A percentile compares a stretch with the other conserved stretches of the same genome.
Conservation (phyloP, 1,140 invertebrate species). For the Delia radicum region DNA sequence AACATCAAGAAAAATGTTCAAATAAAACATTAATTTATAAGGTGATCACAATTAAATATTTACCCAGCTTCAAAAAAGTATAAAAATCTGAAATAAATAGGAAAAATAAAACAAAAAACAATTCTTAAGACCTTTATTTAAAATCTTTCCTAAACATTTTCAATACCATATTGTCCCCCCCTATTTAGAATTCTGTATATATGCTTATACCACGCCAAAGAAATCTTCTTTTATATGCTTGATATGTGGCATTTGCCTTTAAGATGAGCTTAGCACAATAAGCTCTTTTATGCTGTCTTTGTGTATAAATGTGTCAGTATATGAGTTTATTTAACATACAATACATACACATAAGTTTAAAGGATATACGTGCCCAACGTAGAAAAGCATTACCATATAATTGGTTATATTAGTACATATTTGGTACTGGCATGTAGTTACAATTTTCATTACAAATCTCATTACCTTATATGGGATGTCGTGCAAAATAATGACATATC, state of each 20-base stretch:
- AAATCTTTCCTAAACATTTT: neutral
- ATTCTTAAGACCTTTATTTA: neutral
- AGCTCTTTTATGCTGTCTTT: neutral
- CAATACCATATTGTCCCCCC: neutral
- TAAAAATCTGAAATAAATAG: neutral
- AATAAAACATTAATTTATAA: neutral
- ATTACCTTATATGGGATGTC: too few relatives aligned
- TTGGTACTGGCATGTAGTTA: too few relatives aligned
- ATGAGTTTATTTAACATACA: too few relatives aligned
- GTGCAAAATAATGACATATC: too few relatives aligned
- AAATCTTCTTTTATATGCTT: neutral
- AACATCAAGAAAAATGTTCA: too few relatives aligned
- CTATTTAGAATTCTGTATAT: neutral
- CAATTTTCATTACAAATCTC: too few relatives aligned
- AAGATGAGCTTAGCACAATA: constrained; percentile 19
- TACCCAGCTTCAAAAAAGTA: neutral
- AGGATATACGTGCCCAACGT: neutral
- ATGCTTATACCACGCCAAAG: neutral
- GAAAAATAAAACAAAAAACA: neutral
- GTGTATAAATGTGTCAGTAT: neutral
- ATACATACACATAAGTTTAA: neutral
- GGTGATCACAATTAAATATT: neutral
- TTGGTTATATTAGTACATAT: too few relatives aligned
- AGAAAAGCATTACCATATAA: too few relatives aligned
- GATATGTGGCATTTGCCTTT: constrained; percentile 15